These are phyloP conservation scores for Mola mola DNA, from an alignment of 2,113 vertebrate species.

Conservation along the genomic window DNA sequence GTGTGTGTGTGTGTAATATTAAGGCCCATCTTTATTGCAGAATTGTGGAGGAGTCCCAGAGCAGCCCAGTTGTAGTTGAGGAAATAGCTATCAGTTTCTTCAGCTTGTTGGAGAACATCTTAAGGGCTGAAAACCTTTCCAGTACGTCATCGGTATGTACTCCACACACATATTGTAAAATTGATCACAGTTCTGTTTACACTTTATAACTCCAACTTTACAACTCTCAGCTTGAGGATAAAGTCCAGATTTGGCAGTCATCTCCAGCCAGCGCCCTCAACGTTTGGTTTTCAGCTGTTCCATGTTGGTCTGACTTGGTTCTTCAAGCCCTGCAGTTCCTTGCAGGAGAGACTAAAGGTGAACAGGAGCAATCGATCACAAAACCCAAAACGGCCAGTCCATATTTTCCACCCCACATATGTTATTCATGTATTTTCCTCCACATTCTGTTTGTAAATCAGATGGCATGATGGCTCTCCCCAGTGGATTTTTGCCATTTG, in stretches of 20 bases:
- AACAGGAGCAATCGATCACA: conserved; percentile 10
- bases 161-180: neutral
- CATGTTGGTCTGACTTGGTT: conserved; percentile 95
- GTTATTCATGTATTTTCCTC: neutral
- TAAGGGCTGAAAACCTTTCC: conserved; percentile 85
- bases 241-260: conserved; percentile 91
- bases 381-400: neutral
- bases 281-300: conserved; percentile 90
- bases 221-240: conserved; percentile 89
- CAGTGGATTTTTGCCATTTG: conserved; percentile 91
- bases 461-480: conserved; percentile 84
- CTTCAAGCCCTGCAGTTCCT: conserved; percentile 92
- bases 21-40: conserved; percentile 67
- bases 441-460: conserved; percentile 30
- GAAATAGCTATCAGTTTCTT: conserved; percentile 95
- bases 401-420: neutral
- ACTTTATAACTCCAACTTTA: conserved; percentile 2
- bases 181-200: neutral
- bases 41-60: conserved; percentile 89
- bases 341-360: conserved; percentile 91
- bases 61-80: conserved; percentile 85
- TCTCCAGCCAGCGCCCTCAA: conserved; percentile 93
- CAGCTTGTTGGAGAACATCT: conserved; percentile 89
- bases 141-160: conserved; percentile 86
- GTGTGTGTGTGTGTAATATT: neutral